Evolutionary conservation across 64 coral and sea anemone species (phyloP), one percentile per base, ranked within the genome.

Genomic region (Montipora cactus): DNA sequence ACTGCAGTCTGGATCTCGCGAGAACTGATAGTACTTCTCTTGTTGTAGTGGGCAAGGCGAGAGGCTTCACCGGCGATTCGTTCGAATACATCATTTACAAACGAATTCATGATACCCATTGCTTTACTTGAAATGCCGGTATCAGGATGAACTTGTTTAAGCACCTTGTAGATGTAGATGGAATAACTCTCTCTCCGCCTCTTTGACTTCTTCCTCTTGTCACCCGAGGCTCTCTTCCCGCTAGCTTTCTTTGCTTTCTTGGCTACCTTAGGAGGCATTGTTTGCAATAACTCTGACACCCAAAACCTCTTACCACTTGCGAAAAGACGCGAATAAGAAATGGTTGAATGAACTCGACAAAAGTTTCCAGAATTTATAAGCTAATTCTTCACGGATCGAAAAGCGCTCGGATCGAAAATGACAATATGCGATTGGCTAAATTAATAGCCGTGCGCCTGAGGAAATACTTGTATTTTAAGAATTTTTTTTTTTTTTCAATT

Each of bases 51-150:
- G n/a, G 82, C 82, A 5, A 86, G 82, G 22, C 82, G 82, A 23
- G 82, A 86, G 3, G 82, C 61, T 67, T 86, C 82, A 18, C 82
- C 82, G 4, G 82, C 82, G 71, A 86, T 86, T 3, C 82, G 37
- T 64, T 86, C 82, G 19, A 86, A 86, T 8, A 86, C 82, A 86
- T 86, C 82, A 11, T 86, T 19, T 1, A 86, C 82, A 47, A 86
- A 86, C 8, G 82, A 86, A 37, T 86, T 86, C 82, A 86, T 86
- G 62, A 86, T 86, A 19, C 82, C 82, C 82, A 86, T 86, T 5
- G 82, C 82, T 20, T 86, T 86, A 44, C 82, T 86, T 9, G 82
- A 86, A 16, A 86, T 86, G 16, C 82, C 82, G 9, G 82, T 86
- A 20, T 86, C 82, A 7, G 82, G 82, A n/a, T 86, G 82, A 21